These are phyloP conservation scores for Calliphora vomitoria DNA, from an alignment of 2,888 invertebrate species.

Conservation along the genomic window DNA sequence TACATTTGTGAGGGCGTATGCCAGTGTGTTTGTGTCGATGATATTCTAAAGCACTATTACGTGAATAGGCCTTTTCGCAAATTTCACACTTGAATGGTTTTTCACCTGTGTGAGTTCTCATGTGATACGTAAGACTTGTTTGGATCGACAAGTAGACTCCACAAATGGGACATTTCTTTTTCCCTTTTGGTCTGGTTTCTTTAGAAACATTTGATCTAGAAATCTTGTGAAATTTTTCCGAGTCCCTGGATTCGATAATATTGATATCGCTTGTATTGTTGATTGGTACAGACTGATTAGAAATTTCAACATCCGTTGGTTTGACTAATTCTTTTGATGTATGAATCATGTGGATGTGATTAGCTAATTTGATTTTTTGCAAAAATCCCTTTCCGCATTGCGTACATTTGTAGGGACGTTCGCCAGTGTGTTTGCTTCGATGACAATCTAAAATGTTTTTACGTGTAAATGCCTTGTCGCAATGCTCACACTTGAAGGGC, in stretches of 20 bases:
- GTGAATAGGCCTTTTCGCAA: constrained; percentile 87
- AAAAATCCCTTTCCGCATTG: constrained; percentile 85
- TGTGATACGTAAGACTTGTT: constrained; percentile 87
- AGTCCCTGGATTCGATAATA: too few species aligned
- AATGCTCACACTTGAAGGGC: constrained; percentile 87
- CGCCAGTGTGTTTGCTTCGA: constrained; percentile 87
- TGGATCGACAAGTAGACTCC: constrained; percentile 84
- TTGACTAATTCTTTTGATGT: too few species aligned
- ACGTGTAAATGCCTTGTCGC: constrained; percentile 87
- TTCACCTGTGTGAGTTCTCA: constrained; percentile 88
- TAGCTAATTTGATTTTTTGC: constrained; percentile 87
- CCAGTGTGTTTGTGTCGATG: constrained; percentile 87
- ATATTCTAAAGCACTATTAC: constrained; percentile 87
- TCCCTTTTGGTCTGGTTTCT: constrained; percentile 57
- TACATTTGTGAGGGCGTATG: constrained; percentile 86
- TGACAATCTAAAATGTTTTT: constrained; percentile 87
- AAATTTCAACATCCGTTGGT: too few species aligned
- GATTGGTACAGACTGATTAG: too few species aligned
- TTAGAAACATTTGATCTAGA: background rate
- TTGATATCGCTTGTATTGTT: too few species aligned
- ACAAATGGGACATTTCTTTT: constrained; percentile 13
- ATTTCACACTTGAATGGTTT: constrained; percentile 88
- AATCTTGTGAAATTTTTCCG: too few species aligned
- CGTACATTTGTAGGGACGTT: constrained; percentile 85
- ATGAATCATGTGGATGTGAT: constrained; percentile 83